Percentiles rank a stretch among this genome's conserved stretches.
phyloP scores from a whole-genome alignment of 2,797 vertebrate genomes.

The Simalia tracyae region DNA sequence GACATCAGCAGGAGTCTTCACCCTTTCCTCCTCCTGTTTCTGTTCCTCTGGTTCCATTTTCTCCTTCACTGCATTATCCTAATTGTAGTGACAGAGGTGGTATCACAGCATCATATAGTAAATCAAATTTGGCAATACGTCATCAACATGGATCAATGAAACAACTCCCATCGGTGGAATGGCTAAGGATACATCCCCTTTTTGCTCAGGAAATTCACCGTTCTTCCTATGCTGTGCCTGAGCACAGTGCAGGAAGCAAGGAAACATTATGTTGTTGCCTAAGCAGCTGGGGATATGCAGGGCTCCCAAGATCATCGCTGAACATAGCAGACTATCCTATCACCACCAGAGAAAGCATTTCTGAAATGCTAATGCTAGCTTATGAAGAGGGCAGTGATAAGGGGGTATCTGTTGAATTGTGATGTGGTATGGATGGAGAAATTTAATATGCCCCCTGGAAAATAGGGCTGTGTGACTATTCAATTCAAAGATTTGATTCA shows the following conservation, averaged over 20 bases:
- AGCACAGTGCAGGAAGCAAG: not conserved
- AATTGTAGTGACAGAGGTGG: not conserved
- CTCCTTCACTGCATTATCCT: not conserved
- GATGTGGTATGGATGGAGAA: not conserved
- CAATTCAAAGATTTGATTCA: not conserved
- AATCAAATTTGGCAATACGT: not conserved
- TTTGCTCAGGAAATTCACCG: not conserved
- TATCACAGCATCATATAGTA: not conserved
- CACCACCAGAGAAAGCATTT: not conserved
- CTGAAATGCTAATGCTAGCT: not conserved
- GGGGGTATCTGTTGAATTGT: too few relatives aligned
- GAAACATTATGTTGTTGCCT: not conserved
- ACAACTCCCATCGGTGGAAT: not conserved
- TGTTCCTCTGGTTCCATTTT: not conserved
- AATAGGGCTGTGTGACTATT: not conserved
- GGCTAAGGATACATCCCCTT: not conserved
- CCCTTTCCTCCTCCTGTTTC: not conserved
- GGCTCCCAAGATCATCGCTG: not conserved
- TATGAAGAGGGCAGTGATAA: not conserved
- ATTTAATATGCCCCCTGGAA: not conserved
- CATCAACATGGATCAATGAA: not conserved
- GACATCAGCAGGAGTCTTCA: not conserved
- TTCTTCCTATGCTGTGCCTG: not conserved
- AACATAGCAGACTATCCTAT: not conserved
- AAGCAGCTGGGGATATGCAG: not conserved